These are phyloP conservation scores for Cyanoderma ruficeps DNA, from an alignment of 2,113 vertebrate species.

Conservation along the genomic window DNA sequence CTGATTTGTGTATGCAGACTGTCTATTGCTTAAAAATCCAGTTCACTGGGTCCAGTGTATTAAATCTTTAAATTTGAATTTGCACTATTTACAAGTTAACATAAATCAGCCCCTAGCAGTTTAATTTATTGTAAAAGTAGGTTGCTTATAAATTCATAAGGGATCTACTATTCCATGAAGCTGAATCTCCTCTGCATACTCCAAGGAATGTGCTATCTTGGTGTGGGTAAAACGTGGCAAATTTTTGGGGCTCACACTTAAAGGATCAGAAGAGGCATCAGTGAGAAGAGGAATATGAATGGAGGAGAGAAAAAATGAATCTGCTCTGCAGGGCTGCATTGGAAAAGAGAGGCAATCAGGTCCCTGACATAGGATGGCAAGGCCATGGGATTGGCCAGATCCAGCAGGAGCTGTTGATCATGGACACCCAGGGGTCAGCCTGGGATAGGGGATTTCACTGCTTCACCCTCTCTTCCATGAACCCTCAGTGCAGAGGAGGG, in stretches of 20 bases:
- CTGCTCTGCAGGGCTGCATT: neutral
- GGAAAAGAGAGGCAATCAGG: neutral
- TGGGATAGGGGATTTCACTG: neutral
- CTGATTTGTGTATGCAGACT: neutral
- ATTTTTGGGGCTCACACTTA: neutral
- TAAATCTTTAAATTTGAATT: neutral
- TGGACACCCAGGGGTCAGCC: neutral
- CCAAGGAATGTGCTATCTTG: rapidly evolving
- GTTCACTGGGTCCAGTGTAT: neutral
- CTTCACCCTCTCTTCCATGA: neutral
- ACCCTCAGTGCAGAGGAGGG: neutral
- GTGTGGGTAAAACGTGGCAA: neutral
- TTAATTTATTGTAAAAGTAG: neutral
- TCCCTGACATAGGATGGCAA: neutral
- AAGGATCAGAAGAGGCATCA: neutral
- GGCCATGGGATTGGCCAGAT: neutral
- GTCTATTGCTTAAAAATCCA: neutral
- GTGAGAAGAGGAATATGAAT: neutral
- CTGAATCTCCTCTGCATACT: neutral
- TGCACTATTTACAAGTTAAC: neutral
- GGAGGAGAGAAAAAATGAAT: neutral
- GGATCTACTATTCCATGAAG: neutral
- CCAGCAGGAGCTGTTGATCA: neutral
- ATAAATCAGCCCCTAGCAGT: neutral
- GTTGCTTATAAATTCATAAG: neutral